Evolutionary conservation across 2,797 vertebrate genomes (phyloP), one percentile per base, ranked within the genome.

Genomic region (Coluber constrictor): DNA sequence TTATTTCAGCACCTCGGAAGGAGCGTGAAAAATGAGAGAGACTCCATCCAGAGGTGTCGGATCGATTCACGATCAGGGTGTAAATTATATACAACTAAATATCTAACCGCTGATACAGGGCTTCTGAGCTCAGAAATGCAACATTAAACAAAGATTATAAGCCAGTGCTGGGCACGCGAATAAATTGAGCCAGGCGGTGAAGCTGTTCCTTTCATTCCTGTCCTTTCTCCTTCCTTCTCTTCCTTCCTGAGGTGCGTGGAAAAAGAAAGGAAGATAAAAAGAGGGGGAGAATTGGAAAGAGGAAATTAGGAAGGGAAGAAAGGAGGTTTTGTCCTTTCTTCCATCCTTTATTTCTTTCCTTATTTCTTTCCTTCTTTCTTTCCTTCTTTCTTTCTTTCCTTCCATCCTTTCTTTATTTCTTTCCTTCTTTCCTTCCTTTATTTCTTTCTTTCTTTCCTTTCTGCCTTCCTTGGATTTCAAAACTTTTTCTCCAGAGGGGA

Each of bases 51-150:
- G 98, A 98, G 98, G 98, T 98, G 98, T 98, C 98, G 97, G 98
- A 99, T 99, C 98, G 98, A 99, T 99, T 99, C 98, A 98, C 97
- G 98, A 98, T 98, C 98, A 98, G 97, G 97, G 97, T 98, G 98
- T 98, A 98, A 98, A 98, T 98, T 98, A 98, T 97, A 97, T 97
- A 97, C 97, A 97, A 97, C 97, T 97, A 97, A 98, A 98, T 97
- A 98, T 97, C 97, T 97, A 98, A 97, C 96, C 95, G 97, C 97
- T 96, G 96, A 97, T 97, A 96, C 97, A 43, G 96, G 83, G 97
- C 97, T 97, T 97, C 97, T 97, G 98, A 98, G 97, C 98, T 97
- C 98, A 97, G 98, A 97, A 97, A 98, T 97, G 97, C 97, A 97
- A 97, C 98, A 97, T 97, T 98, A 98, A 98, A 97, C 97, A 97